Conservation (phyloP, 1,140 invertebrate genomes). For the Eupeodes corollae region DNA sequence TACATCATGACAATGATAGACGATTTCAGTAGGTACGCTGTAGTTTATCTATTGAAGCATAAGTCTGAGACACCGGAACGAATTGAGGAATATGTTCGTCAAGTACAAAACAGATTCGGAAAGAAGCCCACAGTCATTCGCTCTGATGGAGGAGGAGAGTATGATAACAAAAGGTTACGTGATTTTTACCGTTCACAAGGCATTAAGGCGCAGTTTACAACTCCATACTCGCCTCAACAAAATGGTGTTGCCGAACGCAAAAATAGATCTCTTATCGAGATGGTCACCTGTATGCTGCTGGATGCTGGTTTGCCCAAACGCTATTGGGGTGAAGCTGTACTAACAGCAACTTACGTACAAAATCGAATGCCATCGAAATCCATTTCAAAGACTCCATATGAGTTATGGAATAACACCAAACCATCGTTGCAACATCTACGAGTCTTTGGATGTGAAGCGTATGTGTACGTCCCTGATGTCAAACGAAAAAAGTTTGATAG, state of each 20-base stretch:
- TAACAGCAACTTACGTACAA: slow-evolving; percentile 4
- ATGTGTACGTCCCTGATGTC: too few species aligned
- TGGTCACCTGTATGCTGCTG: slow-evolving; percentile 19
- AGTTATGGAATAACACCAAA: too few species aligned
- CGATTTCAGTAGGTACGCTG: slow-evolving; percentile 16
- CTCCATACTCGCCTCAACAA: slow-evolving; percentile 32
- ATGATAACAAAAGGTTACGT: not conserved
- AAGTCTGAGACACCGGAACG: slow-evolving; percentile 10
- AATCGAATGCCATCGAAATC: slow-evolving; percentile 5
- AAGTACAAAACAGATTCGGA: too few species aligned
- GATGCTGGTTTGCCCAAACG: too few species aligned
- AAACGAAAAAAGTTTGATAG: too few species aligned
- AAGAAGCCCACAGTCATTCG: slow-evolving; percentile 2
- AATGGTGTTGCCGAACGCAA: slow-evolving; percentile 35
- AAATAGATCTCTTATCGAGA: slow-evolving; percentile 27
- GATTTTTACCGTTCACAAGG: not conserved
- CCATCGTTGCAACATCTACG: too few species aligned
- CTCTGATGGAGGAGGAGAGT: slow-evolving; percentile 5
- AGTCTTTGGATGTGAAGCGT: too few species aligned
- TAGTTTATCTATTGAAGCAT: slow-evolving; percentile 28
- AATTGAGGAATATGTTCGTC: too few species aligned
- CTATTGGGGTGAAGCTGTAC: too few species aligned
- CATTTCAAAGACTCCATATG: too few species aligned
- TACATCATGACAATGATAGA: slow-evolving; percentile 32
- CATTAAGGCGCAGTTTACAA: slow-evolving; percentile 9